A percentile compares a stretch with the other conserved stretches of the same genome.
These are phyloP conservation scores for Calliphora vicina DNA, from an alignment of 1,140 invertebrate species.

Conservation along the genomic window DNA sequence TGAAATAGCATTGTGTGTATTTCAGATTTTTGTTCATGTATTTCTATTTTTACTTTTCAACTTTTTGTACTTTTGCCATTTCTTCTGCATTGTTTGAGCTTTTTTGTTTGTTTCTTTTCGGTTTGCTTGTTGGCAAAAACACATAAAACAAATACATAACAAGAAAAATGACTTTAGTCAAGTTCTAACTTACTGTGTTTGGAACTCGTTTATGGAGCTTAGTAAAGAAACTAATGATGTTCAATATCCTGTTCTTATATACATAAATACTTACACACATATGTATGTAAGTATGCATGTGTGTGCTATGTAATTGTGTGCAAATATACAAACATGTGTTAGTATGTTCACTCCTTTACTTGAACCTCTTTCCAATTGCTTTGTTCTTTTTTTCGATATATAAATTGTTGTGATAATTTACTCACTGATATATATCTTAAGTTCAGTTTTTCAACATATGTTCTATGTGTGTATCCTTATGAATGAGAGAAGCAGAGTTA, in stretches of 20 bases:
- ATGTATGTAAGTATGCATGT: neutral
- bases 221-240: slow-evolving; percentile 27
- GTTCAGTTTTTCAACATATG: neutral
- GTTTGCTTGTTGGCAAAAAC: neutral
- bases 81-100: neutral
- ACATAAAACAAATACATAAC: slow-evolving; percentile 21
- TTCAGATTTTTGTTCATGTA: neutral
- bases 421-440: slow-evolving; percentile 24
- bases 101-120: neutral
- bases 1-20: slow-evolving; percentile 26
- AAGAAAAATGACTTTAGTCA: slow-evolving; percentile 31
- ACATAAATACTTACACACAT: neutral
- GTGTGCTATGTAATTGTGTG: neutral
- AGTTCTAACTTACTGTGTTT: neutral
- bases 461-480: neutral
- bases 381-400: neutral
- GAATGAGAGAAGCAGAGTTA: neutral
- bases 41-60: neutral
- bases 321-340: no score
- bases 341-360: neutral
- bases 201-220: neutral
- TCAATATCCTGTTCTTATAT: slow-evolving; percentile 12
- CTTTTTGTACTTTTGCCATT: neutral
- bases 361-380: neutral
- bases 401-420: slow-evolving; percentile 31